Evolutionary conservation across 2,113 vertebrate genomes (phyloP), one percentile per base, ranked within the genome.

Genomic region (Myodes glareolus): DNA sequence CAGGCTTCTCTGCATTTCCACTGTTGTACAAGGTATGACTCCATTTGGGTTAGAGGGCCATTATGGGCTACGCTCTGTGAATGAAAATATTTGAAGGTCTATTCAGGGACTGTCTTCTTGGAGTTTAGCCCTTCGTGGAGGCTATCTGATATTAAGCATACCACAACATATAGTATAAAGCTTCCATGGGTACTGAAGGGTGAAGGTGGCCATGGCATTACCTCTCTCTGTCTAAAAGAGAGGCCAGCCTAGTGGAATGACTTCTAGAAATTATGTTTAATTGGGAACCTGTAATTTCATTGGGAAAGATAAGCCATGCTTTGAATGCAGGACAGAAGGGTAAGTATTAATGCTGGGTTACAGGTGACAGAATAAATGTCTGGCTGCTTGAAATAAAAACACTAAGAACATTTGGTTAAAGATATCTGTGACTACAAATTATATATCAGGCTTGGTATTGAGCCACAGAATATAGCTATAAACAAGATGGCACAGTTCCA

Each of bases 281-380:
- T 19, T 67, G 50, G 45, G 87, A 73, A 73, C 2, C 11, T 78
- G 50, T 13, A 47, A 72, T 58, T 88, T 45, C 7, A 70, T 50
- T 1, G 68, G 75, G 36, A 58, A 6, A 42, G 63, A 55, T 27
- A 39, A 42, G 47, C 39, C 65, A 13, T 67, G 6, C 13, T 25
- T n/a, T 4, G 8, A 42, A 55, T 42, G 7, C 19, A 92, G 45
- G 27, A 61, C 25, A 21, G n/a, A 65, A 39, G 11, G 36, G 42
- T 1, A 33, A 31, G 0, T 13, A 23, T 36, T 50, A 25, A 52
- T 27, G 8, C 50, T 50, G 7, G 2, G 2, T 47, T 29, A 0
- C 58, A 61, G 31, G 23, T n/a, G 23, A 36, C 16, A 45, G 78
- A 89, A 19, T 14, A 19, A 14, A 1, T 65, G 4, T 21, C 45